These are phyloP conservation scores for Cryptocephalus primarius DNA, from an alignment of 2,888 invertebrate genomes.

Conservation along the genomic window DNA sequence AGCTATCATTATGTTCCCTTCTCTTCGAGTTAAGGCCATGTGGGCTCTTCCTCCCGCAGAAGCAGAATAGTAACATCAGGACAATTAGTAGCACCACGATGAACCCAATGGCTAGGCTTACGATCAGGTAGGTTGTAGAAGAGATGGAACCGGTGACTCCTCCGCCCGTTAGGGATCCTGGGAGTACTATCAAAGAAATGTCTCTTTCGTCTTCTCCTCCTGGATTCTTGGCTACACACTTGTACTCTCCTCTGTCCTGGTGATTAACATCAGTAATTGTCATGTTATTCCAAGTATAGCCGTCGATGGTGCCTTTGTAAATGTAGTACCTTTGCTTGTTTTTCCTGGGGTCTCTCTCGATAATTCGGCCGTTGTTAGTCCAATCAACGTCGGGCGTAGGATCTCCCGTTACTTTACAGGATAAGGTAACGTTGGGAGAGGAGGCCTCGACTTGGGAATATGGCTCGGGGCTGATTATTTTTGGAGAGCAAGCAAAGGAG, in stretches of 20 bases:
- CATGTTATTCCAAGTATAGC: conserved; percentile 46
- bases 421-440: conserved; percentile 57
- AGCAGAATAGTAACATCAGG: conserved; percentile 33
- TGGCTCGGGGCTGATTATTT: conserved; percentile 52
- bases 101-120: conserved; percentile 40
- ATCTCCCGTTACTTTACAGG: conserved; percentile 60
- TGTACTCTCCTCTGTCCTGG: conserved; percentile 42
- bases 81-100: conserved; percentile 39
- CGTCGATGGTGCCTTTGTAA: conserved; percentile 21
- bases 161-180: conserved; percentile 16
- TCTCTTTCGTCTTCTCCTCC: conserved; percentile 72
- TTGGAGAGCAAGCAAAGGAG: conserved; percentile 75
- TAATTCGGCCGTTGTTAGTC: conserved; percentile 55
- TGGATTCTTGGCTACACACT: conserved; percentile 69
- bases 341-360: conserved; percentile 42
- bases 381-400: conserved; percentile 68
- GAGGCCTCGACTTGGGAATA: conserved; percentile 50
- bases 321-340: conserved; percentile 41
- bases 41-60: conserved; percentile 26
- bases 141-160: conserved; percentile 15
- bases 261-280: conserved; percentile 40
- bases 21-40: conserved; percentile 22
- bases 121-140: conserved; percentile 38
- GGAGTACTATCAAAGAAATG: conserved; percentile 46
- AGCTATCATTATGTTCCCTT: conserved; percentile 24